These are phyloP conservation scores for Opisthograptis luteolata DNA, from an alignment of 2,888 invertebrate genomes.

Conservation along the genomic window DNA sequence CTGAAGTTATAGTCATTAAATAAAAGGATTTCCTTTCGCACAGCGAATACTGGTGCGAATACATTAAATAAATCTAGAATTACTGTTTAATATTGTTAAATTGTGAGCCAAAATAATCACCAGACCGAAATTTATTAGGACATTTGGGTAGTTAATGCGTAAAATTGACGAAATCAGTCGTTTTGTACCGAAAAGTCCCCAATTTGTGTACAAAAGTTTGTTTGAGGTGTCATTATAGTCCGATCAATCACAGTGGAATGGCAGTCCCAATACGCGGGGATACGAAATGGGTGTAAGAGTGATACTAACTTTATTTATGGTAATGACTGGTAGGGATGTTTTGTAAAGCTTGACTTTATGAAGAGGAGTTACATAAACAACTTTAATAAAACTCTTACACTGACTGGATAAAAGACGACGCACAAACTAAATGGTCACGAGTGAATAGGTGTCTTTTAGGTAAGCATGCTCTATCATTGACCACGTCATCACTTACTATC, in stretches of 20 bases:
- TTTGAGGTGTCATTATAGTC: slow-evolving; percentile 67
- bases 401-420: no score
- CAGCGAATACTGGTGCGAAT: slow-evolving; percentile 46
- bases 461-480: no score
- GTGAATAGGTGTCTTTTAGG: no score
- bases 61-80: slow-evolving; percentile 63
- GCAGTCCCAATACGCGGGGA: slow-evolving; percentile 55
- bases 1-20: slow-evolving; percentile 31
- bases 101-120: slow-evolving; percentile 68
- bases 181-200: slow-evolving; percentile 40
- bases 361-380: background rate
- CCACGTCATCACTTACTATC: no score
- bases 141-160: slow-evolving; percentile 64
- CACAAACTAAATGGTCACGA: no score
- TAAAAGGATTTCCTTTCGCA: slow-evolving; percentile 30
- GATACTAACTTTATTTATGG: slow-evolving; percentile 22
- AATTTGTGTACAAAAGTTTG: slow-evolving; percentile 59
- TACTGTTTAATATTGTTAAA: slow-evolving; percentile 53
- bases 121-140: slow-evolving; percentile 63
- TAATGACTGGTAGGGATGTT: slow-evolving; percentile 7
- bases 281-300: slow-evolving; percentile 46
- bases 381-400: no score
- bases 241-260: slow-evolving; percentile 72
- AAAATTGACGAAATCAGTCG: slow-evolving; percentile 71
- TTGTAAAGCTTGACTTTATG: slow-evolving; percentile 39